Conservation (phyloP, 2,888 invertebrate genomes). For the Sarcophaga rosellei region DNA sequence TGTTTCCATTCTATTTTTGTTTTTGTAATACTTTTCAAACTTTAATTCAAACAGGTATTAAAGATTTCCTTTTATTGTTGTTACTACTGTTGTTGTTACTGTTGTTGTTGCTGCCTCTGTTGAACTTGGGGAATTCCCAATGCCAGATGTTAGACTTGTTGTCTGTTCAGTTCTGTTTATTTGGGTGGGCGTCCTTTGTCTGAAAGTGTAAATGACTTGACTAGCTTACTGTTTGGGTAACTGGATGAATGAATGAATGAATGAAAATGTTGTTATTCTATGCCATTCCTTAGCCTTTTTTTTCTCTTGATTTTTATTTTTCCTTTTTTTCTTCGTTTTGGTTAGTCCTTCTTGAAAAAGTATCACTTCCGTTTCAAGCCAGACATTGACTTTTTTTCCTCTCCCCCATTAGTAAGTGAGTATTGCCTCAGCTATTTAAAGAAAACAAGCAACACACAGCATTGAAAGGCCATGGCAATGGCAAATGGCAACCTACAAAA, state of each 20-base stretch:
- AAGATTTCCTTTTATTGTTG: slow-evolving; percentile 48
- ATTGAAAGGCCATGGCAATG: background rate
- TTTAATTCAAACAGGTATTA: slow-evolving; percentile 67
- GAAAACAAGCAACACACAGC: slow-evolving; percentile 9
- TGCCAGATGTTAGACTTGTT: slow-evolving; percentile 64
- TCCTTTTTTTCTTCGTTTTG: slow-evolving; percentile 22
- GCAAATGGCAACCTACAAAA: slow-evolving; percentile 32
- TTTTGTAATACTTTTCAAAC: slow-evolving; percentile 58
- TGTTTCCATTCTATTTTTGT: background rate
- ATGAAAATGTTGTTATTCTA: slow-evolving; percentile 22
- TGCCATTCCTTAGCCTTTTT: background rate
- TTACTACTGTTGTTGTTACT: slow-evolving; percentile 40
- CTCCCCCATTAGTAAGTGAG: background rate
- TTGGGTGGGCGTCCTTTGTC: slow-evolving; percentile 43
- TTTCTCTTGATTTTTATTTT: slow-evolving; percentile 27
- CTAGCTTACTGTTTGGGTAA: slow-evolving; percentile 33
- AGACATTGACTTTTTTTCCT: slow-evolving; percentile 67
- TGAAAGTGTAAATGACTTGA: slow-evolving; percentile 54
- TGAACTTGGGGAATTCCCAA: slow-evolving; percentile 68
- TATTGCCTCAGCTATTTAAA: background rate
- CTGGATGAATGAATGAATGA: slow-evolving; percentile 31
- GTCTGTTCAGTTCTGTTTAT: slow-evolving; percentile 31
- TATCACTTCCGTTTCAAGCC: slow-evolving; percentile 68
- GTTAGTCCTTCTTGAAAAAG: slow-evolving; percentile 48
- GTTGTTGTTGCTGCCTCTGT: slow-evolving; percentile 24